Conservation (phyloP, 2,888 invertebrate species). For the Pyrocoelia pectoralis region DNA sequence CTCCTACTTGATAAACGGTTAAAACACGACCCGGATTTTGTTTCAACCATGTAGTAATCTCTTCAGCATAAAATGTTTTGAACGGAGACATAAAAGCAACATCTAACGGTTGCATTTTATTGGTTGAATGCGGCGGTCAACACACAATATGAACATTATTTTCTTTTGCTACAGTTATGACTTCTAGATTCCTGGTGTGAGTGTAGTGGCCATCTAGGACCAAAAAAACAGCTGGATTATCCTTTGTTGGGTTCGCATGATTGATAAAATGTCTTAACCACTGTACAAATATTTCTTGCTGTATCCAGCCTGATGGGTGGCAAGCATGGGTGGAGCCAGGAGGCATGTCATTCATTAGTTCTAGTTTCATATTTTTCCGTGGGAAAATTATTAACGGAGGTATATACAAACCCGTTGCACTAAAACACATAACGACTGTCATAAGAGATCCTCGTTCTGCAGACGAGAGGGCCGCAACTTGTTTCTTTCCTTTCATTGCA, state of each 20-base stretch:
- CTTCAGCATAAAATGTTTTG: slow-evolving; percentile 43
- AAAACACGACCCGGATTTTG: slow-evolving; percentile 43
- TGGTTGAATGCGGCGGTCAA: slow-evolving; percentile 49
- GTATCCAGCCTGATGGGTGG: slow-evolving; percentile 39
- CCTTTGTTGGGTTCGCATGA: slow-evolving; percentile 27
- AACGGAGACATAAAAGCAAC: slow-evolving; percentile 44
- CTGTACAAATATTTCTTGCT: slow-evolving; percentile 34
- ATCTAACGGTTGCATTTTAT: slow-evolving; percentile 47
- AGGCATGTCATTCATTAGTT: slow-evolving; percentile 49
- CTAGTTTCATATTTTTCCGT: slow-evolving; percentile 46
- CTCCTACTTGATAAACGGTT: slow-evolving; percentile 41
- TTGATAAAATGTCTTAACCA: slow-evolving; percentile 37
- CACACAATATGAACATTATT: slow-evolving; percentile 46
- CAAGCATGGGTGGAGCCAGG: slow-evolving; percentile 43
- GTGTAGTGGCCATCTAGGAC: slow-evolving; percentile 37
- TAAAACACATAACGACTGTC: slow-evolving; percentile 46
- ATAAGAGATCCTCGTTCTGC: slow-evolving; percentile 45
- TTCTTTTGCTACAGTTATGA: slow-evolving; percentile 27
- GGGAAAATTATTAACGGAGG: slow-evolving; percentile 37
- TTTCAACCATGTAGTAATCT: slow-evolving; percentile 39
- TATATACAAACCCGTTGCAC: slow-evolving; percentile 41
- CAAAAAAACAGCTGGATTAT: slow-evolving; percentile 36
- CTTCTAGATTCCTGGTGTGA: slow-evolving; percentile 33
- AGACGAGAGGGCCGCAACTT: slow-evolving; percentile 43
- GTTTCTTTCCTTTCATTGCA: slow-evolving; percentile 43